Base-by-base conservation (phyloP, 2,113 vertebrate species). In the Chloroceryle aenea region DNA sequence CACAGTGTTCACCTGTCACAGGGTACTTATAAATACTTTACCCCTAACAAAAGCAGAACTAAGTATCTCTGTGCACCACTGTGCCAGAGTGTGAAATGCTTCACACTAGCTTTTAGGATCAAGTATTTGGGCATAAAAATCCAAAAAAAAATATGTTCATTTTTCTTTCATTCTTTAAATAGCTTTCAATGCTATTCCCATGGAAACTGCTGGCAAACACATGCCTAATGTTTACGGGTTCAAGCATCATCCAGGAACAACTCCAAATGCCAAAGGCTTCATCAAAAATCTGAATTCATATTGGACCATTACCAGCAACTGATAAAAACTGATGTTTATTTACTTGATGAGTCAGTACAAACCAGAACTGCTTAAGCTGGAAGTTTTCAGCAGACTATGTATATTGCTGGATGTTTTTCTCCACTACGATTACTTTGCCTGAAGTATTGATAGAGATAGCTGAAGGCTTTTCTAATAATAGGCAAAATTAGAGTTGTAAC, bases 121-220 rank as follows among this genome's bases (percentile, higher is more conserved):
- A 47, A 63, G 68, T 72, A 34, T 80, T 96, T 58, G 36, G 47
- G 22, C 3, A 4, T 38, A 62, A 68, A 84, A 89, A 74, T 40
- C 36, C 47, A 36, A n/a, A 43, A 61, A 61, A 85, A 80, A 14
- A 69, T 30, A 6, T 22, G 30, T 56, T 84, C 20, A 4, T 68
- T 87, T 76, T 81, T 34, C 30, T 72, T 36, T 77, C 20, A 47
- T 47, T 66, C 82, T 82, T 89, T 58, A 76, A 90, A 86, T 13
- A 90, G 25, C 32, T 81, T 92, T 71, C 67, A 92, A 76, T 75
- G 38, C 56, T 81, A 83, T 95, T 94, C 71, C 87, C 87, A 95
- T 95, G 93, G 89, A 94, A 95, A 96, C 86, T 50, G 67, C 58
- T 76, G 58, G 64, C 52, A 79, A 30, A 38, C 62, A 52, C 25